Evolutionary conservation across 2,888 invertebrate species (phyloP).

Genomic region (Phyllotreta cruciferae): DNA sequence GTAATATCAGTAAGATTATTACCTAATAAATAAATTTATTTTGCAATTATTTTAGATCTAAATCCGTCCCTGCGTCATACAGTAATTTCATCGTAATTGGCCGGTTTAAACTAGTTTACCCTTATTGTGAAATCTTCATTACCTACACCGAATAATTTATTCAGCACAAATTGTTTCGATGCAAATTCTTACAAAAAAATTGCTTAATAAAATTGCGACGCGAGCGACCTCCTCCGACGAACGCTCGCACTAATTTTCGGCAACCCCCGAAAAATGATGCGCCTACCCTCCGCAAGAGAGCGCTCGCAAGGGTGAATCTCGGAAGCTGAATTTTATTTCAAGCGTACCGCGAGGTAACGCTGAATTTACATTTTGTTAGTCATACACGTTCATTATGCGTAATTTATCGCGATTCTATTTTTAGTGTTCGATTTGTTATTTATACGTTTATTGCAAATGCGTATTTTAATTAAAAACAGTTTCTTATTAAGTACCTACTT

Average conservation of each 20-base stretch:
- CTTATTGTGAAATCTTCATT: constrained; percentile 13
- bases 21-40: no score
- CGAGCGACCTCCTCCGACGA: constrained; percentile 18
- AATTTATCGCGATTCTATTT: constrained; percentile 1
- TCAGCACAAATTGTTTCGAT: background rate
- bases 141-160: background rate
- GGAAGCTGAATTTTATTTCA: constrained; percentile 2
- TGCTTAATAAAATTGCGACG: no score
- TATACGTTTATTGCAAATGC: no score
- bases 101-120: constrained; percentile 24
- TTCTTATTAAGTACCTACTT: no score
- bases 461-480: no score
- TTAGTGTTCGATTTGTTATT: background rate
- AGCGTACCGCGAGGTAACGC: constrained; percentile 16
- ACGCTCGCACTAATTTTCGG: constrained; percentile 58
- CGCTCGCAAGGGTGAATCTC: constrained; percentile 30
- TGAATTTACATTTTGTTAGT: background rate
- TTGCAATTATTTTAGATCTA: no score
- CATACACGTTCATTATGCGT: background rate
- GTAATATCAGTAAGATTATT: no score
- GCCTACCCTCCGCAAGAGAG: constrained; percentile 50
- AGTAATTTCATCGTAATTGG: constrained; percentile 15
- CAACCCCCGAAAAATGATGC: constrained; percentile 51
- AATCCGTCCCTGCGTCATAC: no score
- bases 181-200: no score